Conservation (phyloP, 1,140 invertebrate species). For the Apis laboriosa region DNA sequence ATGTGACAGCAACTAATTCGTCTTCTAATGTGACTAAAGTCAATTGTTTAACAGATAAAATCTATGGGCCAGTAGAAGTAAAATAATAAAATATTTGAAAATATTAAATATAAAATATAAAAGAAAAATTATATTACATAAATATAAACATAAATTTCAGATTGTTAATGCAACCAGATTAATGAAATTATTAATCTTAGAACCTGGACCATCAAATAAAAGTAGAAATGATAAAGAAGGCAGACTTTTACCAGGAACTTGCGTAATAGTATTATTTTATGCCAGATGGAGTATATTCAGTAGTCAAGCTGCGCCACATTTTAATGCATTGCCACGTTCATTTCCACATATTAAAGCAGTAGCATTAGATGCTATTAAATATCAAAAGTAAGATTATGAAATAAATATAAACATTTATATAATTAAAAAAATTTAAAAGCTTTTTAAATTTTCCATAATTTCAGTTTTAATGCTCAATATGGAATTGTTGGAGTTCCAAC, state of each 20-base stretch:
- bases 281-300: conserved; percentile 95
- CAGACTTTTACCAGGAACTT: conserved; percentile 83
- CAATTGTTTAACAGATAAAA: conserved; percentile 73
- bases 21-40: conserved; percentile 68
- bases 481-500: conserved; percentile 97
- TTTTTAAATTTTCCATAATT: conserved; percentile 41
- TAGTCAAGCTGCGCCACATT: conserved; percentile 92
- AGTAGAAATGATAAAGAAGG: conserved; percentile 71
- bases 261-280: conserved; percentile 93
- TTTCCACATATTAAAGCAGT: conserved; percentile 94
- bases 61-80: conserved; percentile 77
- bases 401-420: conserved; percentile 5
- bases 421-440: conserved; percentile 22
- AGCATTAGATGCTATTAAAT: conserved; percentile 93
- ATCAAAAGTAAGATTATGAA: conserved; percentile 86
- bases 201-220: conserved; percentile 80
- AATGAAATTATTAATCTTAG: conserved; percentile 81
- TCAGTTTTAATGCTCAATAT: conserved; percentile 93
- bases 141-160: conserved; percentile 64
- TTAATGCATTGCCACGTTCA: conserved; percentile 92
- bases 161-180: conserved; percentile 83
- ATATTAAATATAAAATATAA: not conserved
- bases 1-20: conserved; percentile 26
- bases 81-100: not conserved
- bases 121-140: not conserved